Evolutionary conservation across 2,888 invertebrate species (phyloP).

Genomic region (Prosapia bicincta): DNA sequence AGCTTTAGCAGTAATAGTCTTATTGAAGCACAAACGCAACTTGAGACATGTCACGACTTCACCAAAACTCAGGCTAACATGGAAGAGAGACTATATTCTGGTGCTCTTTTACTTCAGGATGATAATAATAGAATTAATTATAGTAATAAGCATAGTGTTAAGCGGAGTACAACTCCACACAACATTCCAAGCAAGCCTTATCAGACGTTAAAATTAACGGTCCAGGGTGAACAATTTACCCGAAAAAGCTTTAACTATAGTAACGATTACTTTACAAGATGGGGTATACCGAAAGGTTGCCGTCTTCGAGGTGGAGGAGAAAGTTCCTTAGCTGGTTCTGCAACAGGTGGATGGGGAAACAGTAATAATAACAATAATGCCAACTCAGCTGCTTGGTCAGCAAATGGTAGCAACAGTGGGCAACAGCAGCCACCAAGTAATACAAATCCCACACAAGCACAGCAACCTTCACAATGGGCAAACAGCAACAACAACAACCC

Average conservation of each 20-base stretch:
- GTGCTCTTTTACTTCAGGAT: constrained; percentile 19
- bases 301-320: constrained; percentile 76
- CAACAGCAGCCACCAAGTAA: neutral
- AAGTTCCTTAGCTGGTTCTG: constrained; percentile 56
- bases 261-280: constrained; percentile 43
- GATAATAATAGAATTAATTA: constrained; percentile 12
- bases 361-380: constrained; percentile 23
- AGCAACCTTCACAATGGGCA: constrained; percentile 27
- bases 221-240: neutral
- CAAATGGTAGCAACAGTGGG: constrained; percentile 32
- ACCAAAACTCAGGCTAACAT: constrained; percentile 4
- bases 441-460: constrained; percentile 37
- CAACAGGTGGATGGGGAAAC: constrained; percentile 23
- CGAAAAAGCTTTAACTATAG: constrained; percentile 43
- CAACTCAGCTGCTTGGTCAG: constrained; percentile 14
- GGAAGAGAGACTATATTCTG: constrained; percentile 9
- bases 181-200: constrained; percentile 14
- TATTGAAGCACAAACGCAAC: constrained; percentile 19
- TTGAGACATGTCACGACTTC: constrained; percentile 4
- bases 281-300: constrained; percentile 61
- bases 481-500: constrained; percentile 17
- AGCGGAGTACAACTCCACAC: neutral
- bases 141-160: constrained; percentile 10
- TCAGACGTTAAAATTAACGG: neutral
- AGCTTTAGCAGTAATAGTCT: constrained; percentile 39